Conservation (phyloP, 2,113 vertebrate species). For the Illadopsis cleaveri region DNA sequence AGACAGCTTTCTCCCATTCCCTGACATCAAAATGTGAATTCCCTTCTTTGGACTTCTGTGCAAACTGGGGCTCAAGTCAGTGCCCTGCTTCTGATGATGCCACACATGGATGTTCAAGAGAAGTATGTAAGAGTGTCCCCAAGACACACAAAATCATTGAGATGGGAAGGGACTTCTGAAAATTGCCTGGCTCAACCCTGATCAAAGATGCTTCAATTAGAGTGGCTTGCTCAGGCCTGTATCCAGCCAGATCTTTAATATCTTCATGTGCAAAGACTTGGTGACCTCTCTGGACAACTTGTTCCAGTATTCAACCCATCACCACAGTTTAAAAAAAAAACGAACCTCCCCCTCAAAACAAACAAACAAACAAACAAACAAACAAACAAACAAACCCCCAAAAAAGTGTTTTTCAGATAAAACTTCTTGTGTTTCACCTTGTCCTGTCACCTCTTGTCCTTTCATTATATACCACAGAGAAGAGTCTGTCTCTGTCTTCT, state of each 20-base stretch:
- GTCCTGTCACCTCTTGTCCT: neutral
- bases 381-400: too few species aligned
- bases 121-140: neutral
- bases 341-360: too few species aligned
- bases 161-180: neutral
- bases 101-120: neutral
- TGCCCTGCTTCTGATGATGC: neutral
- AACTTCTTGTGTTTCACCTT: neutral
- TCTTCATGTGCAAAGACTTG: neutral
- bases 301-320: neutral
- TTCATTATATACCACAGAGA: neutral
- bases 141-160: neutral
- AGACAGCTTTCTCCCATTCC: neutral
- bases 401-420: neutral
- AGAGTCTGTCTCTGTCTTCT: neutral
- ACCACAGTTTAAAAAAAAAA: neutral
- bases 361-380: too few species aligned
- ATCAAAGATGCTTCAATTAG: neutral
- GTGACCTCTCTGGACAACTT: neutral
- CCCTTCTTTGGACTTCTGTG: neutral
- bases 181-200: neutral
- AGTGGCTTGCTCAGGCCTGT: neutral
- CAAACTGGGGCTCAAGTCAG: neutral
- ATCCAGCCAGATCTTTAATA: neutral
- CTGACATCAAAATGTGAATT: neutral